Evolutionary conservation across 2,113 vertebrate genomes (phyloP).

Genomic region (Plectropomus leopardus): DNA sequence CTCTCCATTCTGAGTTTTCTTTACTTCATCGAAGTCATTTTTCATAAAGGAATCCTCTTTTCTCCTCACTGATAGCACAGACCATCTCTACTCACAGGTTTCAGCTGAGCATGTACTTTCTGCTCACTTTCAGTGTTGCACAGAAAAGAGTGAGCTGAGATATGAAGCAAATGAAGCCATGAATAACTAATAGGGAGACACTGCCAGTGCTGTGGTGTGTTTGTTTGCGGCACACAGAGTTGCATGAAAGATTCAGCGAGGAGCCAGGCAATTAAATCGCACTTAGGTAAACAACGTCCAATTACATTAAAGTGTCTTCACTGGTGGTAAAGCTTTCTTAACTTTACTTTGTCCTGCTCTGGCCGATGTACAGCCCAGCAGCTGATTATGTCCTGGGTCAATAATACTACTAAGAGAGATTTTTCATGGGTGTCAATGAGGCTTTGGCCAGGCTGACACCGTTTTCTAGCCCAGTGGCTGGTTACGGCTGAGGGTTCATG

Average conservation of each 20-base stretch:
- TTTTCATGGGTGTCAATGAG: slow-evolving; percentile 76
- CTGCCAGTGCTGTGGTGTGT: slow-evolving; percentile 35
- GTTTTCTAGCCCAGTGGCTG: slow-evolving; percentile 67
- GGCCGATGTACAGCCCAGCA: slow-evolving; percentile 42
- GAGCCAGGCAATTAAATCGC: slow-evolving; percentile 69
- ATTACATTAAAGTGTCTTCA: slow-evolving; percentile 53
- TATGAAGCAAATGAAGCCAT: slow-evolving; percentile 66
- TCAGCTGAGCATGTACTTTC: slow-evolving; percentile 35
- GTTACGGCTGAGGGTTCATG: slow-evolving; percentile 72
- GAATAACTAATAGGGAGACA: slow-evolving; percentile 69
- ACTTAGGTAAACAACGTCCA: slow-evolving; percentile 71
- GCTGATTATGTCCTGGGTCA: slow-evolving; percentile 72
- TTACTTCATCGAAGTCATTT: slow-evolving; percentile 56
- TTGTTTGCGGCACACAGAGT: slow-evolving; percentile 61
- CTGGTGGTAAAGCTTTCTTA: slow-evolving; percentile 52
- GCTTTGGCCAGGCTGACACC: slow-evolving; percentile 50
- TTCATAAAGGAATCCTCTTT: slow-evolving; percentile 38
- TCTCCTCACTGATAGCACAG: slow-evolving; percentile 11
- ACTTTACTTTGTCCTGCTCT: slow-evolving; percentile 50
- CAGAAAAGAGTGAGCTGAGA: slow-evolving; percentile 42
- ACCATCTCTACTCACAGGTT: slow-evolving; percentile 4
- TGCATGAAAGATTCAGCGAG: slow-evolving; percentile 66
- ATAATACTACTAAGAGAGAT: slow-evolving; percentile 65
- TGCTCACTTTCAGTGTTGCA: slow-evolving; percentile 17
- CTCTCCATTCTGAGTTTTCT: slow-evolving; percentile 31